A percentile compares a stretch with the other conserved stretches of the same genome.
phyloP scores from a whole-genome alignment of 2,888 invertebrate genomes.

The Podabrus alpinus region DNA sequence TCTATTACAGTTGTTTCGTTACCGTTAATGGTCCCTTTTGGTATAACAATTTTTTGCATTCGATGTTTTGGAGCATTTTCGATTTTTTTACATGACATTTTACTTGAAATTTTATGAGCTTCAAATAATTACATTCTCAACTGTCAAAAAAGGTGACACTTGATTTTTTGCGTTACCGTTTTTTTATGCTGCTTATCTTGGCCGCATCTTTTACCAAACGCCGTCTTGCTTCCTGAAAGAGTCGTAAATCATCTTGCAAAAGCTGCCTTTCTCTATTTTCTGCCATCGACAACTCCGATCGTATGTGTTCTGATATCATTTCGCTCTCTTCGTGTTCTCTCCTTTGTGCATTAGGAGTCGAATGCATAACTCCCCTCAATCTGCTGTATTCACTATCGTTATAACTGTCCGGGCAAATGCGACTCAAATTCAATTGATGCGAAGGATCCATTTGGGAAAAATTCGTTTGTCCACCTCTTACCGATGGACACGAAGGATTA shows the following conservation, averaged over 20 bases:
- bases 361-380: not conserved
- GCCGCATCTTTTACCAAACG: constrained; percentile 15
- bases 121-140: not conserved
- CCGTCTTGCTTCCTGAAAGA: constrained; percentile 24
- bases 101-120: not conserved
- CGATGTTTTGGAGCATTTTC: not conserved
- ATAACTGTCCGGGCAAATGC: not conserved
- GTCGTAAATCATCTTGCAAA: constrained; percentile 11
- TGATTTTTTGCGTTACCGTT: not conserved
- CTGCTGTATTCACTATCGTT: not conserved
- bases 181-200: not conserved
- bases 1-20: constrained; percentile 15
- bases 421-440: not conserved
- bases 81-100: not conserved
- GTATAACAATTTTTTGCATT: constrained; percentile 16
- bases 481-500: not conserved
- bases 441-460: not conserved
- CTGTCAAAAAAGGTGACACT: not conserved
- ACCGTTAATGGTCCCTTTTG: constrained; percentile 8
- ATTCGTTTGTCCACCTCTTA: not conserved
- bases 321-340: not conserved
- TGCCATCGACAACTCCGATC: not conserved
- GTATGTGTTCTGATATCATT: not conserved
- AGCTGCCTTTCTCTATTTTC: constrained; percentile 12
- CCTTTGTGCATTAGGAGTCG: not conserved